These are phyloP conservation scores for Andrena trimmerana DNA, from an alignment of 2,888 invertebrate genomes.

Conservation along the genomic window DNA sequence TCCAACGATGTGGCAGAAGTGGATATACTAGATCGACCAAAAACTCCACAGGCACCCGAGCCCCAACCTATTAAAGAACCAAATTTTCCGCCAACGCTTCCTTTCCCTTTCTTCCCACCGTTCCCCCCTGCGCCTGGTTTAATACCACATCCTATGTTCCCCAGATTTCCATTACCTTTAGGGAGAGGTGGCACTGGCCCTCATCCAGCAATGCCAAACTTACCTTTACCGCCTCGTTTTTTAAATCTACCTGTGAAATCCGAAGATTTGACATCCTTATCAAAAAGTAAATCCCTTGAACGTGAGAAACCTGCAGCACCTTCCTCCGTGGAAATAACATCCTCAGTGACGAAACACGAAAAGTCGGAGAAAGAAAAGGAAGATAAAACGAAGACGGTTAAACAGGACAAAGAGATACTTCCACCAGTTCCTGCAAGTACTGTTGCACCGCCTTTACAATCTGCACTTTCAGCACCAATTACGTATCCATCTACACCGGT, in stretches of 20 bases:
- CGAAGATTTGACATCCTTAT: conserved; percentile 82
- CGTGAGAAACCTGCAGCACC: conserved; percentile 86
- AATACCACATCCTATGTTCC: conserved; percentile 88
- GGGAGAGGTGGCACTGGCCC: conserved; percentile 86
- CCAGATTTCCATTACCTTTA: conserved; percentile 84
- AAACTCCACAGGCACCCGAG: conserved; percentile 83
- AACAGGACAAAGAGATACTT: conserved; percentile 74
- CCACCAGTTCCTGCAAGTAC: conserved; percentile 59
- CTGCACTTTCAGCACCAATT: conserved; percentile 68
- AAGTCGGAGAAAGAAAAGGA: conserved; percentile 84
- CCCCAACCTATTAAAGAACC: conserved; percentile 75
- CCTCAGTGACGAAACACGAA: conserved; percentile 74
- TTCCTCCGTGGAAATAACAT: conserved; percentile 86
- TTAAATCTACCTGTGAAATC: conserved; percentile 87
- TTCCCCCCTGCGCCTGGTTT: conserved; percentile 87
- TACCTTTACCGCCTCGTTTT: conserved; percentile 87
- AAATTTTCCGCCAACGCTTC: conserved; percentile 86
- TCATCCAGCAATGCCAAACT: conserved; percentile 87
- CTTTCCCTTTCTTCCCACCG: conserved; percentile 84
- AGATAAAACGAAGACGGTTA: conserved; percentile 75
- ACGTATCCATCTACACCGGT: conserved; percentile 60
- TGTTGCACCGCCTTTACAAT: conserved; percentile 64
- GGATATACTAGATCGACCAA: conserved; percentile 81
- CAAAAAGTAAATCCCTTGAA: conserved; percentile 85
- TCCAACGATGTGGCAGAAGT: conserved; percentile 74